Percentiles rank a stretch among this genome's conserved stretches.
Evolutionary conservation across 2,113 vertebrate species (phyloP).

Genomic region (Ceyx melanurus): DNA sequence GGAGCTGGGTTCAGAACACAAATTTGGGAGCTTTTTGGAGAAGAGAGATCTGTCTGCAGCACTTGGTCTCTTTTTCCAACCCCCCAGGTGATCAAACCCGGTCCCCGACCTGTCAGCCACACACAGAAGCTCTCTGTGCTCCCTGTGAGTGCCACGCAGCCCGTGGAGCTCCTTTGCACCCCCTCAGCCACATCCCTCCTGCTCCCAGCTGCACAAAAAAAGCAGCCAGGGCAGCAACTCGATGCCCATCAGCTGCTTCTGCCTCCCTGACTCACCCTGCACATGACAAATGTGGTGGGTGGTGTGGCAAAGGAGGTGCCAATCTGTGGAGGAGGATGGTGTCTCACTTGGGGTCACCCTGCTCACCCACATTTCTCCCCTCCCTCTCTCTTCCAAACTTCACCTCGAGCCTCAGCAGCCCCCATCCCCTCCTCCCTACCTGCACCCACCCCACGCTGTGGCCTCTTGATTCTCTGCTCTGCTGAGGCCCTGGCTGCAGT

Average conservation of each 20-base stretch:
- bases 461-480: background rate
- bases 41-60: background rate
- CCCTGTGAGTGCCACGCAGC: rapidly evolving
- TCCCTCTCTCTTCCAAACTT: background rate
- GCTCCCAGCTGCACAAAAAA: background rate
- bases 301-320: background rate
- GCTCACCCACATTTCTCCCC: background rate
- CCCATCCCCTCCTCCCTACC: background rate
- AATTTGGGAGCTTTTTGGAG: background rate
- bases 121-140: background rate
- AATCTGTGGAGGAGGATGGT: background rate
- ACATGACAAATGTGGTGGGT: background rate
- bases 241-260: background rate
- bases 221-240: background rate
- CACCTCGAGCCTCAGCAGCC: background rate
- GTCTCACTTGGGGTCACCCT: background rate
- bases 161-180: background rate
- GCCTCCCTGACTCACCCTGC: constrained; percentile 1
- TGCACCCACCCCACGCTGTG: rapidly evolving
- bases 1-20: background rate
- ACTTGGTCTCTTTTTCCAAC: background rate
- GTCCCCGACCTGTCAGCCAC: background rate
- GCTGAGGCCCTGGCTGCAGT: background rate
- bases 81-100: background rate
- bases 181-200: background rate